Conservation (phyloP, 1,140 invertebrate species). For the Solenopsis fugax region DNA sequence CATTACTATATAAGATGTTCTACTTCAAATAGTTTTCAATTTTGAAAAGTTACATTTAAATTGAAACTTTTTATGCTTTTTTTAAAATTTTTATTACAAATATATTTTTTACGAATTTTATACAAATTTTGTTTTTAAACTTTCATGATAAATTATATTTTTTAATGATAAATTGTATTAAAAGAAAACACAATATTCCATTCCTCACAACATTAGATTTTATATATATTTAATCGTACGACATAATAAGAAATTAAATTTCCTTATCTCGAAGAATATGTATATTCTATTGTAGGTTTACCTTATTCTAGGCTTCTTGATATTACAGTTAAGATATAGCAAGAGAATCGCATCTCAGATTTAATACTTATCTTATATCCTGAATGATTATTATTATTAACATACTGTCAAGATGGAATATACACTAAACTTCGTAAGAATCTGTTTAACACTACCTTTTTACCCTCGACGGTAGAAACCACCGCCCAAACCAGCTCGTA, state of each 20-base stretch:
- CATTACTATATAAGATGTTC: not conserved
- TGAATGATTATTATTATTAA: constrained; percentile 34
- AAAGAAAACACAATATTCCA: not conserved
- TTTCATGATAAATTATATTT: not conserved
- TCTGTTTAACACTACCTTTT: constrained; percentile 53
- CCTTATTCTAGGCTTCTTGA: not conserved
- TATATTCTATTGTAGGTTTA: not conserved
- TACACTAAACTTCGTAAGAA: constrained; percentile 20
- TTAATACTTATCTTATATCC: not conserved
- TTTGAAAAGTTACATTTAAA: not conserved
- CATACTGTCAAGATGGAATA: constrained; percentile 8
- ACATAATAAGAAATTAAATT: constrained; percentile 4
- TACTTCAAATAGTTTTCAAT: not conserved
- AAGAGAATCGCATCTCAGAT: not conserved
- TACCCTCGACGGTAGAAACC: constrained; percentile 51
- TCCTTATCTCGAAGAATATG: not conserved
- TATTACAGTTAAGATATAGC: not conserved
- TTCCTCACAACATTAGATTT: too few relatives aligned
- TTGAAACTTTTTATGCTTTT: not conserved
- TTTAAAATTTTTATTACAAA: not conserved
- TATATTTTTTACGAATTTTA: not conserved
- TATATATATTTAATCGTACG: not conserved
- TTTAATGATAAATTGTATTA: not conserved
- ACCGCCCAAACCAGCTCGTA: constrained; percentile 69
- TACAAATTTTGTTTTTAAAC: not conserved